Conservation (phyloP, 2,888 invertebrate species). For the Microctonus brassicae region DNA sequence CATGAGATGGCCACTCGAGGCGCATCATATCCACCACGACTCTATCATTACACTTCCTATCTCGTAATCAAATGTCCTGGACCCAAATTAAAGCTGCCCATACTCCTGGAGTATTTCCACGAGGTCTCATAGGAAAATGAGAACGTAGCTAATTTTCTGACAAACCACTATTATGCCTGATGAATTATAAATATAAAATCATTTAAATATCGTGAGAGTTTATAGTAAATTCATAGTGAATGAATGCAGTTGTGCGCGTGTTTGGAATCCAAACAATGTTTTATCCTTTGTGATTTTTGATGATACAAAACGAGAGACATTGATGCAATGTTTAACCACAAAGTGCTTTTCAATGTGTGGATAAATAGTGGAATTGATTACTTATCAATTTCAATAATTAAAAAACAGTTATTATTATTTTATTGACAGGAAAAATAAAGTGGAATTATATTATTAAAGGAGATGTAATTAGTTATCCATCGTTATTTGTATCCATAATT, state of each 20-base stretch:
- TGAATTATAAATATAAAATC: not conserved
- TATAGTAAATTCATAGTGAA: not conserved
- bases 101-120: conserved; percentile 2
- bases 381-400: not conserved
- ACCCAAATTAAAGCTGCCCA: not conserved
- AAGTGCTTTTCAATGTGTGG: not conserved
- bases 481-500: not conserved
- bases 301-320: not conserved
- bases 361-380: not conserved
- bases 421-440: not conserved
- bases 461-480: not conserved
- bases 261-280: conserved; percentile 22
- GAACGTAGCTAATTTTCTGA: not conserved
- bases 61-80: conserved; percentile 20
- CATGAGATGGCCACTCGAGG: conserved; percentile 27
- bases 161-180: not conserved
- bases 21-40: conserved; percentile 17
- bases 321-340: conserved; percentile 16
- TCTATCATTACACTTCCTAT: not conserved
- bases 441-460: not conserved
- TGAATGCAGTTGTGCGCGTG: not conserved
- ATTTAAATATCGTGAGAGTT: not conserved
- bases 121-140: not conserved
- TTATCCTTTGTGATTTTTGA: conserved; percentile 20
- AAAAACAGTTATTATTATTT: not conserved